Conservation (phyloP, 2,797 vertebrate species). For the Emys orbicularis region DNA sequence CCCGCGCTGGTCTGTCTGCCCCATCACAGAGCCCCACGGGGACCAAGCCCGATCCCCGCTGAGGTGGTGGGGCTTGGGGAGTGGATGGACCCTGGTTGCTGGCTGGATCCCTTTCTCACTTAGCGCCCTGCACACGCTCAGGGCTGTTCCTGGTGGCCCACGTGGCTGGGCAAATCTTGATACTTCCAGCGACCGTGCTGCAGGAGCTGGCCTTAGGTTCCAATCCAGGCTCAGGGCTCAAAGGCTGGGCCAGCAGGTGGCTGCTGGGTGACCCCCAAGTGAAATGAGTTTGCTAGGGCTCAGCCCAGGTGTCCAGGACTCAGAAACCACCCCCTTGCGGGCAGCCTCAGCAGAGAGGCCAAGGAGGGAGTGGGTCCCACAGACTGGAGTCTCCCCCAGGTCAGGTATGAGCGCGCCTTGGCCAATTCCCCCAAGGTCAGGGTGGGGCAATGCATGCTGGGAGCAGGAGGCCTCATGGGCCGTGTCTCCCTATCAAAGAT, state of each 20-base stretch:
- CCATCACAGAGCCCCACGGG: background rate
- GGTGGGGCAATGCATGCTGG: background rate
- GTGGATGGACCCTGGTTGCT: background rate
- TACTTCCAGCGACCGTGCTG: background rate
- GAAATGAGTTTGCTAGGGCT: background rate
- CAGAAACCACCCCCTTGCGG: background rate
- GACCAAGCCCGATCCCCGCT: too few species aligned
- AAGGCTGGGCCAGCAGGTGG: rapidly evolving
- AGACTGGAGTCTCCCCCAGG: background rate
- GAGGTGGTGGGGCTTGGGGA: background rate
- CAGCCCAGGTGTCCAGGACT: background rate
- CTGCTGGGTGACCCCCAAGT: background rate
- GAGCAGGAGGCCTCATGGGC: rapidly evolving
- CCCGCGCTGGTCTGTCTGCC: background rate
- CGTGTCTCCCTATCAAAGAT: too few species aligned
- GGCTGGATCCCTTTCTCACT: background rate
- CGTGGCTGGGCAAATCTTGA: background rate
- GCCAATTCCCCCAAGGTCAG: background rate
- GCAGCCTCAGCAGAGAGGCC: background rate
- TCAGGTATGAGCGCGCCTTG: background rate
- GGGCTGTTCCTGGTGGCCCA: background rate
- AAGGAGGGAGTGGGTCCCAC: background rate
- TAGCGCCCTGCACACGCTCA: background rate
- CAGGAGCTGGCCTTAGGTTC: background rate
- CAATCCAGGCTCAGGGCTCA: background rate